Conservation (phyloP, 2,888 invertebrate species). For the Amphipyra tragopoginis region DNA sequence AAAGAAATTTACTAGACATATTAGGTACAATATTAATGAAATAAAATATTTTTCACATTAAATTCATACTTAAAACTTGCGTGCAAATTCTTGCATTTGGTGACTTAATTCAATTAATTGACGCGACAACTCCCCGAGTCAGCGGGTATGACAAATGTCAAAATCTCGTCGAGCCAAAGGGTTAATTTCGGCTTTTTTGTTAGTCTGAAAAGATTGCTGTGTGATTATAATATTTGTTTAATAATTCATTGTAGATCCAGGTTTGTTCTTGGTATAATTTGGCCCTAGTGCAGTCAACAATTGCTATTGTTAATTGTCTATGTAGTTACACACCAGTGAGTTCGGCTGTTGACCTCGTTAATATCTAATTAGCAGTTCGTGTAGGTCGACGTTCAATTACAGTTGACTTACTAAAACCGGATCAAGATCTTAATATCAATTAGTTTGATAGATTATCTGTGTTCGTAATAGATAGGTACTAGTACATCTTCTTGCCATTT, state of each 20-base stretch:
- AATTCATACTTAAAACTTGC: too few relatives aligned
- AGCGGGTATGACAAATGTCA: too few relatives aligned
- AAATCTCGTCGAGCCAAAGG: too few relatives aligned
- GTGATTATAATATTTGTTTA: slow-evolving; percentile 3
- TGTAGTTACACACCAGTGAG: slow-evolving; percentile 22
- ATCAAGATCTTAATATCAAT: slow-evolving; percentile 43
- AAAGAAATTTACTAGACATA: too few relatives aligned
- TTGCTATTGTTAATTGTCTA: slow-evolving; percentile 44
- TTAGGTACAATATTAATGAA: too few relatives aligned
- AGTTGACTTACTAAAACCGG: slow-evolving; percentile 39
- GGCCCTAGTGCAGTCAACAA: slow-evolving; percentile 28
- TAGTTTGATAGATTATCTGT: slow-evolving; percentile 36
- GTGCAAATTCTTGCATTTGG: too few relatives aligned
- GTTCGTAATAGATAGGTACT: slow-evolving; percentile 12
- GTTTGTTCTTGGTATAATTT: slow-evolving; percentile 11
- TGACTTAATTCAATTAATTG: too few relatives aligned
- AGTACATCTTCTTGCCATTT: neutral
- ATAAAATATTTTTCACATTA: too few relatives aligned
- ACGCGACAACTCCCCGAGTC: too few relatives aligned
- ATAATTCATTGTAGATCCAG: slow-evolving; percentile 5
- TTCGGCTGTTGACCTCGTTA: slow-evolving; percentile 53
- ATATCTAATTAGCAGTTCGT: slow-evolving; percentile 46
- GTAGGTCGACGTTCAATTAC: slow-evolving; percentile 55
- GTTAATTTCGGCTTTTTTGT: slow-evolving; percentile 20
- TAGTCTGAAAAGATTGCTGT: slow-evolving; percentile 3